Evolutionary conservation across 2,888 invertebrate species (phyloP).

Genomic region (Hypena proboscidalis): DNA sequence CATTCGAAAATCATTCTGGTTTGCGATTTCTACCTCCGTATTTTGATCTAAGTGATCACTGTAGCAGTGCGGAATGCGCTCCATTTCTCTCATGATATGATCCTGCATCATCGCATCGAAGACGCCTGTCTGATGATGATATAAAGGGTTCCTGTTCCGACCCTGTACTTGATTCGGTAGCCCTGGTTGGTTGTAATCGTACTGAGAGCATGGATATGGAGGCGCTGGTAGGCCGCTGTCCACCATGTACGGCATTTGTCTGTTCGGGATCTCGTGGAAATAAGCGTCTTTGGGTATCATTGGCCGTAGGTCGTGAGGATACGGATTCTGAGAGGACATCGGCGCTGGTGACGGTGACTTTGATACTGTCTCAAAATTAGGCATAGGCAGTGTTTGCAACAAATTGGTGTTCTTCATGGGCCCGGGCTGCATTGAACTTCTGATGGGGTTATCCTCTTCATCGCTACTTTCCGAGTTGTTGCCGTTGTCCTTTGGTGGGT

Average conservation of each 20-base stretch:
- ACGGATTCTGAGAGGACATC: conserved; percentile 41
- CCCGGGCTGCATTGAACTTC: conserved; percentile 78
- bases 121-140: conserved; percentile 75
- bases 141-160: conserved; percentile 74
- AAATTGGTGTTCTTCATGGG: conserved; percentile 84
- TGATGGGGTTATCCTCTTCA: conserved; percentile 81
- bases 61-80: conserved; percentile 80
- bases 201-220: conserved; percentile 61
- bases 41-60: conserved; percentile 77
- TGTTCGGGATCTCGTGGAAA: conserved; percentile 85
- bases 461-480: conserved; percentile 86
- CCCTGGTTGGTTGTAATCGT: conserved; percentile 68
- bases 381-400: conserved; percentile 79
- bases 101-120: conserved; percentile 84
- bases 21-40: conserved; percentile 79
- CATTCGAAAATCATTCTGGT: conserved; percentile 75
- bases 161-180: conserved; percentile 65
- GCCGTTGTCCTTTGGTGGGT: conserved; percentile 76
- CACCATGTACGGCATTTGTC: conserved; percentile 71
- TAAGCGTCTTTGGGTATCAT: conserved; percentile 87
- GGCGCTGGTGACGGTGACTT: conserved; percentile 74
- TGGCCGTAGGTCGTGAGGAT: conserved; percentile 59
- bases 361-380: conserved; percentile 86
- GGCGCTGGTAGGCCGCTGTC: conserved; percentile 63
- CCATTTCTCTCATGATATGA: conserved; percentile 80